Evolutionary conservation across 2,888 invertebrate genomes (phyloP), one percentile per base, ranked within the genome.

Genomic region (Dicyrtomina minuta): DNA sequence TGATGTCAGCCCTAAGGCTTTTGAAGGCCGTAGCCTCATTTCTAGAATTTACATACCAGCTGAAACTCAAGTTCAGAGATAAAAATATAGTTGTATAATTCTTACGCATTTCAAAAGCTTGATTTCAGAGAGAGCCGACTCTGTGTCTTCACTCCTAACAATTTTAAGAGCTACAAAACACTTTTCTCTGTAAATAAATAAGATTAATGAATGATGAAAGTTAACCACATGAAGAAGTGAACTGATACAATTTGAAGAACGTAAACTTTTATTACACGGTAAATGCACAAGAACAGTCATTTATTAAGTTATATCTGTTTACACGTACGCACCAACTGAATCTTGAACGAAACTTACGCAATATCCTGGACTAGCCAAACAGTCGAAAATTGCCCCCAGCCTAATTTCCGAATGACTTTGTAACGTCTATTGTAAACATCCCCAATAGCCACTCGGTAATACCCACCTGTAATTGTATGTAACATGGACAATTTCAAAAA

Each of bases 311-410:
- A n/a, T 5, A 10, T n/a, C n/a, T n/a, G n/a, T n/a, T n/a, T n/a
- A n/a, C n/a, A n/a, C n/a, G n/a, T 24, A 12, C 26, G 26, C 22
- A 27, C 56, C 56, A n/a, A n/a, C n/a, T n/a, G n/a, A n/a, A 56
- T 56, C 10, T 26, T 20, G 22, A 26, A 27, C 8, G 26, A n/a
- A 5, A 22, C 22, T 20, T 22, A 26, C 55, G 6, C 15, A 24
- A 8, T 84, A 82, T 92, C 91, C 84, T 90, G 88, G 81, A 90
- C 90, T 60, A 92, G 86, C 92, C 92, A 92, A 6, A 93, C 92
- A 2, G 92, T 92, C 64, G 91, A 92, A 82, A 92, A 92, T 82
- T 92, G 92, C 8, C 92, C 92, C 90, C 91, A 92, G 70, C 92
- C 92, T 24, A 92, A 84, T 83, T 92, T 92, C 81, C 89, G 82